Conservation (phyloP, 1,140 invertebrate species). For the Cotesia vestalis region DNA sequence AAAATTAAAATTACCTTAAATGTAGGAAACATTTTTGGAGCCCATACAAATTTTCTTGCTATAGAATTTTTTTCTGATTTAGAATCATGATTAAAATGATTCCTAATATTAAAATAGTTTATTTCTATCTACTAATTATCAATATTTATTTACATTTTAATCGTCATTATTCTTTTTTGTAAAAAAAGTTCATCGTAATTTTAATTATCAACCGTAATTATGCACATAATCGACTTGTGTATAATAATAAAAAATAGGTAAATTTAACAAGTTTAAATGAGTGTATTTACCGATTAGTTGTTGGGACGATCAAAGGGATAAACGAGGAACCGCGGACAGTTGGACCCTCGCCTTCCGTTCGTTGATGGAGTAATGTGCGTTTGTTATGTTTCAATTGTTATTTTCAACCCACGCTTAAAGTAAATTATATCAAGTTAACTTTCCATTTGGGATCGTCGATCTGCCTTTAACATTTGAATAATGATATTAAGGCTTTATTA, state of each 20-base stretch:
- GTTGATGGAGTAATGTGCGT: conserved; percentile 60
- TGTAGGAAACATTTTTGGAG: too few species aligned
- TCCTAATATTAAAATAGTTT: too few species aligned
- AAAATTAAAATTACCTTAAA: too few species aligned
- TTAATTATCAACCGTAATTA: background rate
- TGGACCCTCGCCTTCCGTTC: conserved; percentile 54
- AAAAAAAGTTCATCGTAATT: too few species aligned
- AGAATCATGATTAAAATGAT: too few species aligned
- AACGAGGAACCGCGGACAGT: conserved; percentile 42
- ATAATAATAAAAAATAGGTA: background rate
- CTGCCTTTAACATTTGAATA: background rate
- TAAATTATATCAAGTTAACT: conserved; percentile 48
- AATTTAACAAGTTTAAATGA: conserved; percentile 22
- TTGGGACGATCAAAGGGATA: conserved; percentile 43
- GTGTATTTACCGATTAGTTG: conserved; percentile 47
- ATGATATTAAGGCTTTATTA: too few species aligned
- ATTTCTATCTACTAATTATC: too few species aligned
- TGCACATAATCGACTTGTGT: background rate
- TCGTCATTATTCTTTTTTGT: too few species aligned
- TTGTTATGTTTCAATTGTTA: conserved; percentile 61
- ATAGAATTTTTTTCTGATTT: too few species aligned
- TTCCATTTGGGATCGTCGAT: conserved; percentile 24
- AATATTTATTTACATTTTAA: too few species aligned
- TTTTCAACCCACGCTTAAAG: conserved; percentile 49
- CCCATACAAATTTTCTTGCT: too few species aligned